These are phyloP conservation scores for Heliconius charithonia DNA, from an alignment of 2,888 invertebrate species.

Conservation along the genomic window DNA sequence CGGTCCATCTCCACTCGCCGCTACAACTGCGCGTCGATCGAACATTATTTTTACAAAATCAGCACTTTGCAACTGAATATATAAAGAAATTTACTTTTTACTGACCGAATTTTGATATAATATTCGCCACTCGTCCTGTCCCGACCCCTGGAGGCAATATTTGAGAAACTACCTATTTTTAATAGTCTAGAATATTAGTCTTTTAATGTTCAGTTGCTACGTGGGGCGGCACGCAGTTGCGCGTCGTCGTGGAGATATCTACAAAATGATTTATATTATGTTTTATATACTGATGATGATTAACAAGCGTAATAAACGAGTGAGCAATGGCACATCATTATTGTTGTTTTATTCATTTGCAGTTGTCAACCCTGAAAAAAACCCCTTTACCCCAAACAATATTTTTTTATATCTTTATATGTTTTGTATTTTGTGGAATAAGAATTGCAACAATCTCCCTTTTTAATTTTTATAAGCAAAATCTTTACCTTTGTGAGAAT, in stretches of 20 bases:
- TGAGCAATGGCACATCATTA: constrained; percentile 81
- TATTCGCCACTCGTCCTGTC: constrained; percentile 8
- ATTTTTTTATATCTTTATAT: too few species aligned
- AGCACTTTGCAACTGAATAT: not conserved
- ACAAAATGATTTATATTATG: constrained; percentile 80
- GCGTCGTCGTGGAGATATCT: constrained; percentile 75
- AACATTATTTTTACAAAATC: constrained; percentile 20
- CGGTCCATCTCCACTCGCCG: not conserved
- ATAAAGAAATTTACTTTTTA: constrained; percentile 14
- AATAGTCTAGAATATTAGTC: constrained; percentile 20
- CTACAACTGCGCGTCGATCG: not conserved
- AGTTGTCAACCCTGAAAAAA: not conserved
- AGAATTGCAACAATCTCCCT: too few species aligned
- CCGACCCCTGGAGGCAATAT: constrained; percentile 6
- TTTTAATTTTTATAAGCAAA: too few species aligned
- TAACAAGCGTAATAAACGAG: constrained; percentile 83
- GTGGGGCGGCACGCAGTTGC: constrained; percentile 55
- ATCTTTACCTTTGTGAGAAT: too few species aligned
- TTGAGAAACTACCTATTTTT: constrained; percentile 23
- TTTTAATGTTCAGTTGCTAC: constrained; percentile 17
- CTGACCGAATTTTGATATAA: constrained; percentile 20
- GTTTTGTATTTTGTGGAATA: too few species aligned
- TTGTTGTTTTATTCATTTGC: constrained; percentile 64
- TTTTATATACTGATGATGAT: constrained; percentile 80
- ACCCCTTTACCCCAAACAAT: too few species aligned